phyloP scores from a whole-genome alignment of 2,888 invertebrate species.

The Chironomus riparius region DNA sequence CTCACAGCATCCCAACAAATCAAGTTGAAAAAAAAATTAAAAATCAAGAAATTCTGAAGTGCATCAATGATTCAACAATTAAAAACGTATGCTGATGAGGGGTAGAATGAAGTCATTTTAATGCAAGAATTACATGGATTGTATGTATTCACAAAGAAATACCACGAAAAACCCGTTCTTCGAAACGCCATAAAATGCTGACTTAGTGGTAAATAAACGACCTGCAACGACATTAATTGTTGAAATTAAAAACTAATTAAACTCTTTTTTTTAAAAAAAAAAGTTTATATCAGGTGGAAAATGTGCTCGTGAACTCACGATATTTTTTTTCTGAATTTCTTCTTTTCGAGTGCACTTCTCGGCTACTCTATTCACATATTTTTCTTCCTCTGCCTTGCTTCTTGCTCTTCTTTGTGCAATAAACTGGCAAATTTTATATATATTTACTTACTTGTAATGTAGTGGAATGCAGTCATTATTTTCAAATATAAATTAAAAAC shows the following conservation, averaged over 20 bases:
- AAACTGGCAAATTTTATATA: no score
- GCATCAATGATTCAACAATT: no score
- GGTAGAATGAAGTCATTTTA: constrained; percentile 17
- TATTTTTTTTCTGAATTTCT: neutral
- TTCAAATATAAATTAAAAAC: no score
- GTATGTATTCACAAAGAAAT: no score
- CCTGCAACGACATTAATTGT: constrained; percentile 9
- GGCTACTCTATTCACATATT: no score
- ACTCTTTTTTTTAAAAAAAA: neutral
- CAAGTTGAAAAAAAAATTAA: no score
- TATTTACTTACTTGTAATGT: no score
- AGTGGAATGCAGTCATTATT: no score
- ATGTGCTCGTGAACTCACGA: neutral
- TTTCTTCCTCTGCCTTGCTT: no score
- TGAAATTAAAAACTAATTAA: constrained; percentile 16
- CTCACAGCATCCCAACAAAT: no score
- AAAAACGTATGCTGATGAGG: neutral
- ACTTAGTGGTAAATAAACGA: neutral
- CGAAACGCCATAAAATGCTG: neutral
- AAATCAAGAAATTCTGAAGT: no score
- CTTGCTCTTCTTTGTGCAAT: no score
- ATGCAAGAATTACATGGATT: neutral
- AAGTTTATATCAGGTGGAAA: neutral
- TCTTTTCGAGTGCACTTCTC: neutral
- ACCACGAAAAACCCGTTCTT: neutral